Conservation (phyloP, 2,888 invertebrate genomes). For the Sarcophaga caerulescens region DNA sequence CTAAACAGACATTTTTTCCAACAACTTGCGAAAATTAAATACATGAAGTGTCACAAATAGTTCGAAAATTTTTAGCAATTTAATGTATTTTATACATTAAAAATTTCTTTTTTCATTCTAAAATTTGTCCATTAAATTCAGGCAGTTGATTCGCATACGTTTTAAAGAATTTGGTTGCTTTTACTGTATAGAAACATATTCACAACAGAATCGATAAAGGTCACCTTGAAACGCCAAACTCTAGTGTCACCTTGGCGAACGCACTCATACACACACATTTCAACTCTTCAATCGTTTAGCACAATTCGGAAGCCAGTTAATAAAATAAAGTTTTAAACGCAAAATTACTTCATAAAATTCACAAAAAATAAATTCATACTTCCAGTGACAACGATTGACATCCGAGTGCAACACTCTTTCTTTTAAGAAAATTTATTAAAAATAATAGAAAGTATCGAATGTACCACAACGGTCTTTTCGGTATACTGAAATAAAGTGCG, state of each 20-base stretch:
- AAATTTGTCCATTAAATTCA: not conserved
- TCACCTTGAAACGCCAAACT: conserved; percentile 81
- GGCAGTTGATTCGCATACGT: not conserved
- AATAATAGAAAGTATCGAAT: conserved; percentile 38
- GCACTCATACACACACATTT: conserved; percentile 52
- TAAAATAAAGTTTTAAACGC: conserved; percentile 42
- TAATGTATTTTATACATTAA: not conserved
- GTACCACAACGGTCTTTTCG: conserved; percentile 33
- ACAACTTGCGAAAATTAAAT: not conserved
- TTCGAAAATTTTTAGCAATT: not conserved
- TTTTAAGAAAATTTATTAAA: conserved; percentile 25
- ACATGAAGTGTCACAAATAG: no score
- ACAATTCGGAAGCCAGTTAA: conserved; percentile 54
- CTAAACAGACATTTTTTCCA: not conserved
- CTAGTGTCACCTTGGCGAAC: conserved; percentile 76
- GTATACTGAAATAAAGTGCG: conserved; percentile 45
- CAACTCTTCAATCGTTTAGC: conserved; percentile 62
- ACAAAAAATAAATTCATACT: conserved; percentile 60
- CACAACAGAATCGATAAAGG: conserved; percentile 74
- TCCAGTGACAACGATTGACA: conserved; percentile 36
- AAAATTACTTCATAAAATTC: conserved; percentile 53
- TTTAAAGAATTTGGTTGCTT: not conserved
- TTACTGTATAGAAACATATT: conserved; percentile 48
- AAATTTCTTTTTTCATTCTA: not conserved
- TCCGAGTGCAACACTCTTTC: conserved; percentile 14